Evolutionary conservation across 2,113 vertebrate species (phyloP).

Genomic region (Tragelaphus imberbis): DNA sequence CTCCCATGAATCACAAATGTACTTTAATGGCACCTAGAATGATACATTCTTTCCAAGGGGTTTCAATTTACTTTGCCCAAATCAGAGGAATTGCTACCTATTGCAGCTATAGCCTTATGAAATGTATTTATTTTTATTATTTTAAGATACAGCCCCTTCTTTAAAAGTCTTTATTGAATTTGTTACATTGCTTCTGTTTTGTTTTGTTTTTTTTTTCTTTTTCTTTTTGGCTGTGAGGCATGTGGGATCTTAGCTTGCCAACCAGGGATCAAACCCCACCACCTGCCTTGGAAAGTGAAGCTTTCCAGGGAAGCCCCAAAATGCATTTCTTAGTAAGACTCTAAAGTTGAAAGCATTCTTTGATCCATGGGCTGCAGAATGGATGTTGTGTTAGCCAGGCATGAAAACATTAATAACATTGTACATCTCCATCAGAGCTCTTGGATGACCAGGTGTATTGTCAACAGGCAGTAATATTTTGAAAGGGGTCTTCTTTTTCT

Average conservation of each 20-base stretch:
- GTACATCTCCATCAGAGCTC: neutral
- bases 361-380: neutral
- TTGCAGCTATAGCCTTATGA: neutral
- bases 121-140: neutral
- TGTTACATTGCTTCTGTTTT: neutral
- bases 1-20: neutral
- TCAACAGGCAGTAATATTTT: neutral
- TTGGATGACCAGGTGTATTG: neutral
- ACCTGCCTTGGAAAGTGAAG: rapidly evolving
- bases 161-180: neutral
- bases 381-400: neutral
- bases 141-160: neutral
- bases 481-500: neutral
- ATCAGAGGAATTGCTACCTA: neutral
- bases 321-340: neutral
- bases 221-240: neutral
- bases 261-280: neutral
- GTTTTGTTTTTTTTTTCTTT: rapidly evolving
- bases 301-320: neutral
- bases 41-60: neutral
- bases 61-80: neutral
- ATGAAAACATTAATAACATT: neutral
- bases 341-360: neutral
- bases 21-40: neutral
- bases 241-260: neutral